A percentile compares a stretch with the other conserved stretches of the same genome.
These are phyloP conservation scores for Bimastos eiseni DNA, from an alignment of 2,888 invertebrate genomes.

Conservation along the genomic window DNA sequence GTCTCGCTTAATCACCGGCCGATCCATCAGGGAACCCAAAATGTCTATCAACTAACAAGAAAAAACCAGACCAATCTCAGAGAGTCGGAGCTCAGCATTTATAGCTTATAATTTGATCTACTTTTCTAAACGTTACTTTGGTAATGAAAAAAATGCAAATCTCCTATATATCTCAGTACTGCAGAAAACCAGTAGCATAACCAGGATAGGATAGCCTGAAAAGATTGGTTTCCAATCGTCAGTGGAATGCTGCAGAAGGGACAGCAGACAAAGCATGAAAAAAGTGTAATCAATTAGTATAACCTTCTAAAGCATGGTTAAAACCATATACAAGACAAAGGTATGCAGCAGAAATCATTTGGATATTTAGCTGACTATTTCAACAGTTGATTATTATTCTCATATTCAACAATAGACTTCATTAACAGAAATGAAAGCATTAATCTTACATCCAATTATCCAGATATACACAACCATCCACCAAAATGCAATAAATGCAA, in stretches of 20 bases:
- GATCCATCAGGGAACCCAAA: slow-evolving; percentile 82
- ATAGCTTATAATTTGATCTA: no score
- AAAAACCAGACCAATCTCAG: not conserved
- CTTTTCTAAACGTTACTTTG: no score
- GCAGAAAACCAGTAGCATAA: no score
- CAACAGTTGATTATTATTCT: not conserved
- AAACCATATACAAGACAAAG: not conserved
- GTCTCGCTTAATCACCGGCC: slow-evolving; percentile 83
- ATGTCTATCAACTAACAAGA: slow-evolving; percentile 79
- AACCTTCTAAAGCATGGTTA: not conserved
- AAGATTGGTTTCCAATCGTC: no score
- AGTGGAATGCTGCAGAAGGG: no score
- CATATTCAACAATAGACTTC: not conserved
- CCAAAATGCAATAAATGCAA: not conserved
- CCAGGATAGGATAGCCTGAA: no score
- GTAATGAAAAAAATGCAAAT: no score
- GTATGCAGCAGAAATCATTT: not conserved
- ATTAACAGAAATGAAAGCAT: not conserved
- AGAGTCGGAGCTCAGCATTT: not conserved
- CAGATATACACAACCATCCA: not conserved
- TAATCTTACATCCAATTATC: not conserved
- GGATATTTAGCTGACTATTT: not conserved
- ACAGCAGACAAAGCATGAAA: no score
- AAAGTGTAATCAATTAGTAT: not conserved
- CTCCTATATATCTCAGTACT: no score